Conservation (phyloP, 2,888 invertebrate species). For the Tetragonula carbonaria region DNA sequence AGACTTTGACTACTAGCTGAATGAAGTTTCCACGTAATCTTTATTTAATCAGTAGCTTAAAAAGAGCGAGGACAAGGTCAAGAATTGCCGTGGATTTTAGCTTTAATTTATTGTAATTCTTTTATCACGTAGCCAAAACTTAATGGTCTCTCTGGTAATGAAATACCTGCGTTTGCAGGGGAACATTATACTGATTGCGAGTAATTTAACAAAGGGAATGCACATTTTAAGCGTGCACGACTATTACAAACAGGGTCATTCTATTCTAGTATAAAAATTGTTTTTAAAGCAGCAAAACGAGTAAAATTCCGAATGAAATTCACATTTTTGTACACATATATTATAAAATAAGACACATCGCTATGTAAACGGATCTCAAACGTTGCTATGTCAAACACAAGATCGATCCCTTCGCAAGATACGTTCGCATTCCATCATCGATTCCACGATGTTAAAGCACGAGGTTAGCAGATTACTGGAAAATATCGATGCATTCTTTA, state of each 20-base stretch:
- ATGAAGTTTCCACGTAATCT: no score
- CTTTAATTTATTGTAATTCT: background rate
- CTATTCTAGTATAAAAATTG: background rate
- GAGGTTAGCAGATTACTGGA: slow-evolving; percentile 22
- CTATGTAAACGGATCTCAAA: background rate
- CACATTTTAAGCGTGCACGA: background rate
- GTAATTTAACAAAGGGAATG: background rate
- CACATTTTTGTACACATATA: background rate
- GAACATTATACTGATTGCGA: background rate
- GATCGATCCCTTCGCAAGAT: slow-evolving; percentile 11
- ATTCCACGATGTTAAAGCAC: background rate
- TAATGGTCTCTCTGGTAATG: background rate
- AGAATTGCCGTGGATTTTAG: background rate
- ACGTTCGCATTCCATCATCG: background rate
- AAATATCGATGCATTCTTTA: slow-evolving; percentile 51
- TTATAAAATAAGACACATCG: no score
- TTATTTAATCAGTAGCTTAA: background rate
- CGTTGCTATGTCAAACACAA: background rate
- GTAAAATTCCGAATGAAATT: background rate
- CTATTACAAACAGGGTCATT: background rate
- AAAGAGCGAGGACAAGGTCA: no score
- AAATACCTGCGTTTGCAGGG: background rate
- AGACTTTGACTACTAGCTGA: no score
- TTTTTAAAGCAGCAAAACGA: no score
- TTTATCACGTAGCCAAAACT: background rate